Evolutionary conservation across 1,140 invertebrate species (phyloP).

Genomic region (Samia ricini): DNA sequence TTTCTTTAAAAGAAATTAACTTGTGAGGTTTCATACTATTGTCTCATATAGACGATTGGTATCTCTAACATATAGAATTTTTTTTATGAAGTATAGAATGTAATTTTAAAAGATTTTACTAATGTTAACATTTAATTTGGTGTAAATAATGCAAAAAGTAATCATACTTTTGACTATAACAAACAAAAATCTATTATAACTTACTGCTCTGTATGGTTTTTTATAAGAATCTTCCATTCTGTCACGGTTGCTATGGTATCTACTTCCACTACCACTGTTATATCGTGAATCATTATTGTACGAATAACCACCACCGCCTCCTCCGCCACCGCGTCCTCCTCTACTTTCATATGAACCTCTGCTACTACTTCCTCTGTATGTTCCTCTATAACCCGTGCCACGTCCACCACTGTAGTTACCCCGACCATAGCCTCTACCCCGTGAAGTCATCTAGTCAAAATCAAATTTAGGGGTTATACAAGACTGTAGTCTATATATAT

Average conservation of each 20-base stretch:
- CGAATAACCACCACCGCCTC: constrained; percentile 52
- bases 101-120: too few relatives aligned
- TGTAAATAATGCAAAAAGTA: too few relatives aligned
- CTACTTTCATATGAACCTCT: constrained; percentile 62
- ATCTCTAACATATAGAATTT: too few relatives aligned
- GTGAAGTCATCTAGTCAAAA: constrained; percentile 63
- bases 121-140: too few relatives aligned
- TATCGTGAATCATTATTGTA: constrained; percentile 65
- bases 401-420: constrained; percentile 60
- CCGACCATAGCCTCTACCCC: constrained; percentile 63
- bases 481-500: too few relatives aligned
- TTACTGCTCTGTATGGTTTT: constrained; percentile 73
- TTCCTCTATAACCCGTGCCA: constrained; percentile 57
- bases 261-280: constrained; percentile 48
- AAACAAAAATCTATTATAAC: constrained; percentile 21
- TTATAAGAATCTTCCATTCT: constrained; percentile 73
- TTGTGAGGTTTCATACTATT: too few relatives aligned
- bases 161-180: too few relatives aligned
- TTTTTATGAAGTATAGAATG: too few relatives aligned
- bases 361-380: constrained; percentile 56
- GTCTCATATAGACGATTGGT: too few relatives aligned
- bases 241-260: constrained; percentile 63
- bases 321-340: constrained; percentile 40
- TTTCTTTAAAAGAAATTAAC: not conserved
- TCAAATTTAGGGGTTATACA: too few relatives aligned